phyloP scores from a whole-genome alignment of 1,140 invertebrate species.

The Drosophila tropicalis region DNA sequence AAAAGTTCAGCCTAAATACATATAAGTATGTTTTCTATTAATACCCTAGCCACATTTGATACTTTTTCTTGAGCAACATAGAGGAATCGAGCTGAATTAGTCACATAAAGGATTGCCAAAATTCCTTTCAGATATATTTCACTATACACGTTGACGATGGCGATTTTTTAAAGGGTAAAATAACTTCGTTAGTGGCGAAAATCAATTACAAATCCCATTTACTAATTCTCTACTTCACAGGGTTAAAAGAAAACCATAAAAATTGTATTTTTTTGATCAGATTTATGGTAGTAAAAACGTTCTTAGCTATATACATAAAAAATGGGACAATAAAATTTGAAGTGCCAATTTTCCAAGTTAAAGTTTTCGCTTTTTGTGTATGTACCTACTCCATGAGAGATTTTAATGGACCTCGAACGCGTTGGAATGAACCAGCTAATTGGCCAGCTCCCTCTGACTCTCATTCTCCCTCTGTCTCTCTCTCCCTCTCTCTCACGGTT shows the following conservation, averaged over 20 bases:
- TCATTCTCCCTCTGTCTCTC: background rate
- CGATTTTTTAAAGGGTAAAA: background rate
- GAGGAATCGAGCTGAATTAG: background rate
- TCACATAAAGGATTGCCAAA: no score
- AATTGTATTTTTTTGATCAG: background rate
- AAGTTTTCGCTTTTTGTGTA: background rate
- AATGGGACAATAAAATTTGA: background rate
- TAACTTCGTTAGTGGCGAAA: background rate
- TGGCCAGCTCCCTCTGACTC: slow-evolving; percentile 1
- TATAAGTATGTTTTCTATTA: slow-evolving; percentile 14
- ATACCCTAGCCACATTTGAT: background rate
- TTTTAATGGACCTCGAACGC: background rate
- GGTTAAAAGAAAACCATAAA: slow-evolving; percentile 2
- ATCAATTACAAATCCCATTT: slow-evolving; percentile 2
- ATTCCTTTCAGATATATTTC: no score
- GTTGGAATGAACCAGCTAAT: slow-evolving; percentile 24
- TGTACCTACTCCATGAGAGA: no score
- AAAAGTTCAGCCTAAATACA: slow-evolving; percentile 21
- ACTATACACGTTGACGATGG: background rate
- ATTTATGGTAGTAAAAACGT: background rate
- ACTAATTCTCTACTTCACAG: background rate
- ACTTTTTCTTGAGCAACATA: background rate
- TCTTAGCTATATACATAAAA: background rate
- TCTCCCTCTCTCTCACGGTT: slow-evolving; percentile 20
- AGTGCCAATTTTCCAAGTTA: background rate